Evolutionary conservation across 2,888 invertebrate species (phyloP), one percentile per base, ranked within the genome.

Genomic region (Villa cingulata): DNA sequence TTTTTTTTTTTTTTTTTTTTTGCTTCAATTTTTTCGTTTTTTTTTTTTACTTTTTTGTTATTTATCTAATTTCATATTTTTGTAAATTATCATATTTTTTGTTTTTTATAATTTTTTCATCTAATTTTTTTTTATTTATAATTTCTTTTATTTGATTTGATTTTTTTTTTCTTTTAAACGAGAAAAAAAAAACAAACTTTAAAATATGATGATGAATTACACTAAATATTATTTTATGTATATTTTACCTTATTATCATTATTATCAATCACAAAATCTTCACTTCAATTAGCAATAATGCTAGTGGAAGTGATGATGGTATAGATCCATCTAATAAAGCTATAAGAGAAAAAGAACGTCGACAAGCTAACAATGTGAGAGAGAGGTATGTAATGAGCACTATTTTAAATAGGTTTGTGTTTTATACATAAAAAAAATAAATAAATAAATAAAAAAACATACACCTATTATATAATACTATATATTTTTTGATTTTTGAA

Each of bases 341-440:
- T 62, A 86, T 90, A 72, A 80, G 91, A 69, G 94, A 96, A 76
- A 83, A 86, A 74, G 89, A 95, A 74, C 79, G 95, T 61, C 78
- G 95, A 58, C 91, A 92, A 73, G 94, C 95, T 65, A 96, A 96
- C 80, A 96, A 96, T 77, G 92, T 94, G 58, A 76, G 96, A 62
- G 94, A 94, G 80, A 86, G 91, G 91, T 91, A 74, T 73, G 76
- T 77, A 51, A 53, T 53, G 57, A 57, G 48, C 56, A 51, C 53
- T 16, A 43, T 38, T 44, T 44, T 43, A 27, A 27, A 27, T 27
- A 27, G 27, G 27, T 27, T 27, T 27, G 27, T 27, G 6, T 27
- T 27, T 27, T 27, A 9, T 27, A 6, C 9, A 6, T 27, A 29
- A 32, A 32, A 23, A 23, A 23, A 23, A 23, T 6, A 23, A 23